Conservation (phyloP, 2,113 vertebrate genomes). For the Neolamprologus caudopunctatus region DNA sequence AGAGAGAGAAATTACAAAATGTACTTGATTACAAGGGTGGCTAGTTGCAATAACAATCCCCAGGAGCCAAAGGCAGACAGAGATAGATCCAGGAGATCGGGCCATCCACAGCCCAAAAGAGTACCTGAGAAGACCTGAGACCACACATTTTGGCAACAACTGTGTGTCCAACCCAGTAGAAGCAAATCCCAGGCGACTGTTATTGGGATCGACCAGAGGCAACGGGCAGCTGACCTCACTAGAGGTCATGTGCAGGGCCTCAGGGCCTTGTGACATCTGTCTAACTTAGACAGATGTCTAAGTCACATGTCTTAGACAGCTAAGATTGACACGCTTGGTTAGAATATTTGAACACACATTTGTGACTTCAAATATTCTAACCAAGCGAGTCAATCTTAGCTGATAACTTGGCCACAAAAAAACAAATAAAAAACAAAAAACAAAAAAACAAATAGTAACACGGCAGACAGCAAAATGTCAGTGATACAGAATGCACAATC, state of each 20-base stretch:
- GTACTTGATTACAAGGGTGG: background rate
- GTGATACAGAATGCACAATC: background rate
- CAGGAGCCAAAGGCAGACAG: background rate
- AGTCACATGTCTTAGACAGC: background rate
- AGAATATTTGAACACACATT: no score
- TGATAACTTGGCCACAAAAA: background rate
- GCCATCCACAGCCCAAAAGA: background rate
- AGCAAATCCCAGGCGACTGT: background rate
- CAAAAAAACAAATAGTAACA: background rate
- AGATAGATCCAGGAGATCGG: background rate
- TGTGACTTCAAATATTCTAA: background rate
- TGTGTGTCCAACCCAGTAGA: background rate
- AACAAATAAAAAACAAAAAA: fast-evolving
- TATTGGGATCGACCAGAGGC: background rate
- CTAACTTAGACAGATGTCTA: background rate
- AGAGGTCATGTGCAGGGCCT: background rate
- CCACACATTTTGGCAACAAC: background rate
- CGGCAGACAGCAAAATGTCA: background rate
- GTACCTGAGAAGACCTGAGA: background rate
- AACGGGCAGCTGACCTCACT: background rate
- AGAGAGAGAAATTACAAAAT: background rate
- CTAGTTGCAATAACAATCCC: background rate
- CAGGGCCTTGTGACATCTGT: background rate
- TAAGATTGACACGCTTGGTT: no score
- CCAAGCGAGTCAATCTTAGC: background rate